These are phyloP conservation scores for Standfussiana lucernea DNA, from an alignment of 2,888 invertebrate genomes.

Conservation along the genomic window DNA sequence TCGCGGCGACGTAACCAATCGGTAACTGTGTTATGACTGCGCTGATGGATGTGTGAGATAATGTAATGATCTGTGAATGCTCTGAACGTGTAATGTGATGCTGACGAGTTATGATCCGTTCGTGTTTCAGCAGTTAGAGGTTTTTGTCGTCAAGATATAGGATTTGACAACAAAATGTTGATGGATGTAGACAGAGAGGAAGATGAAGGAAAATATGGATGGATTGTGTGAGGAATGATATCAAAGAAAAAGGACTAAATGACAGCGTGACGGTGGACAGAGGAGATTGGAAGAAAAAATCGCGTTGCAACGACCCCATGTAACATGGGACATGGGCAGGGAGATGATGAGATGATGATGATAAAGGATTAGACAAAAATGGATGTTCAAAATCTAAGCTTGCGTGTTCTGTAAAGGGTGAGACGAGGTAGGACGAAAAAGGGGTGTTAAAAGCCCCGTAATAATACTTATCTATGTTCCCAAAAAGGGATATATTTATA, in stretches of 20 bases:
- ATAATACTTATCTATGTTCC: constrained; percentile 3
- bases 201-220: no score
- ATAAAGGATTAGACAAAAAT: constrained; percentile 12
- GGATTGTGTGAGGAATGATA: no score
- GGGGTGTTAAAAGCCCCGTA: constrained; percentile 2
- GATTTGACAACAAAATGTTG: no score
- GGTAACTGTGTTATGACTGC: constrained; percentile 63
- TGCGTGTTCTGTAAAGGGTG: neutral
- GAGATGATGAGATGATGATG: no score
- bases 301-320: no score
- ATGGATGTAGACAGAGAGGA: no score
- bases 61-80: constrained; percentile 61
- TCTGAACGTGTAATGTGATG: constrained; percentile 43
- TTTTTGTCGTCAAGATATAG: constrained; percentile 21
- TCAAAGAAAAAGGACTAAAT: no score
- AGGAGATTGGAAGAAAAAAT: no score
- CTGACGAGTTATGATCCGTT: constrained; percentile 28
- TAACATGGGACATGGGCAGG: no score
- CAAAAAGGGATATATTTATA: constrained; percentile 13
- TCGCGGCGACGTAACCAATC: constrained; percentile 70
- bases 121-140: constrained; percentile 12
- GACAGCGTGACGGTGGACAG: no score
- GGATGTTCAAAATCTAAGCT: neutral
- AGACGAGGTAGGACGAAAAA: constrained; percentile 3
- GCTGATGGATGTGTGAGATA: constrained; percentile 61